Evolutionary conservation across 2,888 invertebrate genomes (phyloP), one percentile per base, ranked within the genome.

Genomic region (Macaria liturata): DNA sequence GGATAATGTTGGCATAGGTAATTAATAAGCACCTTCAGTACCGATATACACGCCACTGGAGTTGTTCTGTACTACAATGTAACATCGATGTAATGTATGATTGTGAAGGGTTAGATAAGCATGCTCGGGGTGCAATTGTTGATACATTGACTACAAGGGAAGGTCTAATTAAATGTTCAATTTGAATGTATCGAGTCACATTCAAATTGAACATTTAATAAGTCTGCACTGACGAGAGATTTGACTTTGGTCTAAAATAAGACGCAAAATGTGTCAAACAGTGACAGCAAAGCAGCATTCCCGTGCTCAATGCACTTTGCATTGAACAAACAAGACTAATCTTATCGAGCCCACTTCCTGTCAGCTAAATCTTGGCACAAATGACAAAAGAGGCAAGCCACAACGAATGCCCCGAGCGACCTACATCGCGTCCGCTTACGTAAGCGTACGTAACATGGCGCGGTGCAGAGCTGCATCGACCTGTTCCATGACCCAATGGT

Each of bases 391-490:
- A 37, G 34, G 46, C 20, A 54, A 49, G 34, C 40, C 40, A 49
- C 9, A 49, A 40, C 37, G 40, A 42, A 44, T 43, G 40, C 20
- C 6, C 31, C 20, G 43, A 30, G 49, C 37, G 49, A 53, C 57
- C 61, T 57, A 61, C 37, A 59, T 56, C 54, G 20, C 48, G 47
- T 46, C 42, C 9, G 37, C 40, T 58, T 60, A 58, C 54, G 54
- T 65, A 62, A 55, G 51, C 45, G 57, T 67, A 65, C 59, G 59
- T 65, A 67, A 66, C 48, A 57, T 57, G 66, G 52, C 62, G 64
- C 58, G 50, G 59, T 64, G 68, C 70, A 72, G 64, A 66, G 64
- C 66, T 76, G 78, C 75, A 79, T 67, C 64, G 62, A 66, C 68
- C 61, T 68, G 63, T 64, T 66, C 64, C 62, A 74, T 69, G 68